phyloP scores from a whole-genome alignment of 1,140 invertebrate genomes.

The Xylocopa sonorina region DNA sequence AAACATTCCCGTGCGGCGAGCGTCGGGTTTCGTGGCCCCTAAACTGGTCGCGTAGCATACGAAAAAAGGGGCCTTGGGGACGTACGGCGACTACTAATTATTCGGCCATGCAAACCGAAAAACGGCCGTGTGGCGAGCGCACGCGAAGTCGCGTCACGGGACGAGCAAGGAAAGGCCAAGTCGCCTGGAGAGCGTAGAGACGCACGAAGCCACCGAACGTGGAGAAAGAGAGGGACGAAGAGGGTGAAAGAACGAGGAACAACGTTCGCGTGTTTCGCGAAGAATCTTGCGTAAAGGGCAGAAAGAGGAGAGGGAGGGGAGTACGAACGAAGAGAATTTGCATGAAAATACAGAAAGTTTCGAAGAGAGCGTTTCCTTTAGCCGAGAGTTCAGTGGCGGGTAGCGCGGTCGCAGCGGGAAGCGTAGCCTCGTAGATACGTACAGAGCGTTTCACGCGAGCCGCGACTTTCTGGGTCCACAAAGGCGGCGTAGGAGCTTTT shows the following conservation, averaged over 20 bases:
- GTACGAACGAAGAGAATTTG: conserved; percentile 51
- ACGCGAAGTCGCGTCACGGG: conserved; percentile 17
- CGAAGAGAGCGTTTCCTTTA: conserved; percentile 60
- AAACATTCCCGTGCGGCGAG: conserved; percentile 46
- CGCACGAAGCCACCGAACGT: background rate
- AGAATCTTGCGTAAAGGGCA: background rate
- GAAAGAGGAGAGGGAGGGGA: background rate
- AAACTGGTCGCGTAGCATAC: conserved; percentile 59
- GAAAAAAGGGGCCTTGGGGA: conserved; percentile 55
- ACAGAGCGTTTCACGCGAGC: conserved; percentile 53
- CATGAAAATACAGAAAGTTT: conserved; percentile 69
- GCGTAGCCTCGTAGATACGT: conserved; percentile 34
- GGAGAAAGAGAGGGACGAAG: background rate
- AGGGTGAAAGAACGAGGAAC: background rate
- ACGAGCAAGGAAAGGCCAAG: conserved; percentile 30
- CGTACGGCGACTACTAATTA: conserved; percentile 63
- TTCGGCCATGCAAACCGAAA: conserved; percentile 40
- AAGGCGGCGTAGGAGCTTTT: conserved; percentile 55
- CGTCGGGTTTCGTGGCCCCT: conserved; percentile 45
- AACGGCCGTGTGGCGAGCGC: conserved; percentile 1
- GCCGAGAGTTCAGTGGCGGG: conserved; percentile 28
- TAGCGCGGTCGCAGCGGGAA: conserved; percentile 6
- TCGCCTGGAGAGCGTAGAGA: background rate
- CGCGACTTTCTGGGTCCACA: conserved; percentile 54
- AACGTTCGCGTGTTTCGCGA: background rate